These are phyloP conservation scores for Rhagonycha lutea DNA, from an alignment of 2,888 invertebrate genomes.

Conservation along the genomic window DNA sequence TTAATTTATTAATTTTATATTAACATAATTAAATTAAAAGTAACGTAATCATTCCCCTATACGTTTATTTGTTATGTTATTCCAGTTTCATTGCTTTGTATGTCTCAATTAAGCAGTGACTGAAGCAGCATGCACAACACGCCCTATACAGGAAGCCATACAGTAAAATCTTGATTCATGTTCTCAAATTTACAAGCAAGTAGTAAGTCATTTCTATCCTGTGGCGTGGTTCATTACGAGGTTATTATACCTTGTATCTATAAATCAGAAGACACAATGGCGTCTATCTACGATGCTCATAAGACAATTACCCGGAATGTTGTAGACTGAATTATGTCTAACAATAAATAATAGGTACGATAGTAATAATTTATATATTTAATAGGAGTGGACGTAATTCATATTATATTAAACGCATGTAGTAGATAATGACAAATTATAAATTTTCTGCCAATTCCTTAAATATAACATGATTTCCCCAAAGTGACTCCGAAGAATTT, in stretches of 20 bases:
- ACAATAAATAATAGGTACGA: slow-evolving; percentile 26
- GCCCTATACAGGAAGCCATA: not conserved
- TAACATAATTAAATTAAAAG: not conserved
- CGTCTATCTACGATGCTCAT: slow-evolving; percentile 28
- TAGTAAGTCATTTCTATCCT: slow-evolving; percentile 22
- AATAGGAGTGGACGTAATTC: slow-evolving; percentile 15
- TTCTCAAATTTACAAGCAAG: slow-evolving; percentile 13
- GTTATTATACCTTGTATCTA: slow-evolving; percentile 30
- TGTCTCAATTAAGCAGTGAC: not conserved
- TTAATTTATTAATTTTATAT: not conserved
- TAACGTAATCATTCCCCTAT: not conserved
- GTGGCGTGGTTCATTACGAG: slow-evolving; percentile 28
- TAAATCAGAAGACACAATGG: slow-evolving; percentile 32
- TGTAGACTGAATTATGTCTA: slow-evolving; percentile 26
- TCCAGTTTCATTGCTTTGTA: not conserved
- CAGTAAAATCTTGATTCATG: slow-evolving; percentile 8
- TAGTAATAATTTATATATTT: slow-evolving; percentile 27
- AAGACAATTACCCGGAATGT: slow-evolving; percentile 34
- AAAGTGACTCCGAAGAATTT: not conserved
- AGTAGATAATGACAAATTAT: not conserved
- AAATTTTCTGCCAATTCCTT: not conserved
- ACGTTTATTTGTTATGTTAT: not conserved
- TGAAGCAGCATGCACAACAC: not conserved
- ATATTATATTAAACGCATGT: slow-evolving; percentile 1
- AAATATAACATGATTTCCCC: not conserved